phyloP scores from a whole-genome alignment of 2,888 invertebrate species.

The Tryphoninae sp. region DNA sequence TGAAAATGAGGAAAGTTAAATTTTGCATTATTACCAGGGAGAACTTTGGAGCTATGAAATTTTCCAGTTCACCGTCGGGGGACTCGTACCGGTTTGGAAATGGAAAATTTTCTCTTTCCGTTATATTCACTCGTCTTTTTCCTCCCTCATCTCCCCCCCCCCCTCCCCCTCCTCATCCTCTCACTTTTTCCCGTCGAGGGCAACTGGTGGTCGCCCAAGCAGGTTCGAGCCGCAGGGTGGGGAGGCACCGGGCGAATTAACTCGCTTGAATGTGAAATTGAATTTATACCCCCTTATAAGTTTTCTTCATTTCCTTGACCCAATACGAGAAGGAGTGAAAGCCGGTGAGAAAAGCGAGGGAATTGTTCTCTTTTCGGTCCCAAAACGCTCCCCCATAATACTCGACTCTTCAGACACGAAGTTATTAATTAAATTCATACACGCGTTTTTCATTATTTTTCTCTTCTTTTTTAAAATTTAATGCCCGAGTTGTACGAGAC shows the following conservation, averaged over 20 bases:
- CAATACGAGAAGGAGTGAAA: constrained; percentile 39
- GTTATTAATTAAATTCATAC: constrained; percentile 71
- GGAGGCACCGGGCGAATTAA: constrained; percentile 66
- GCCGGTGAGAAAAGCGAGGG: neutral
- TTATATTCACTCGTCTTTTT: neutral
- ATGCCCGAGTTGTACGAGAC: constrained; percentile 14
- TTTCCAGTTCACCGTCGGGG: constrained; percentile 52
- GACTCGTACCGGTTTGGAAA: constrained; percentile 63
- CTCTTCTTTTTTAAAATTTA: constrained; percentile 14
- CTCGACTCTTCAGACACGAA: constrained; percentile 49
- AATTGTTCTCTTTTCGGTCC: constrained; percentile 4
- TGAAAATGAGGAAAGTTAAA: constrained; percentile 24
- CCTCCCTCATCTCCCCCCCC: neutral
- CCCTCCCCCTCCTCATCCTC: constrained; percentile 40
- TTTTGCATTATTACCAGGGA: constrained; percentile 21
- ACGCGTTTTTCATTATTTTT: constrained; percentile 38
- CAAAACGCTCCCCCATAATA: constrained; percentile 14
- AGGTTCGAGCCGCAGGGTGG: constrained; percentile 10
- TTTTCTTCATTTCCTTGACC: constrained; percentile 72
- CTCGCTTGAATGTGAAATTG: constrained; percentile 72
- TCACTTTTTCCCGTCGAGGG: constrained; percentile 49
- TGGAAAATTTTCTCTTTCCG: constrained; percentile 56
- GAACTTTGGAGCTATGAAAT: constrained; percentile 35
- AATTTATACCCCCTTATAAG: constrained; percentile 73
- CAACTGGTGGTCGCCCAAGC: constrained; percentile 59